These are phyloP conservation scores for Trichechus manatus DNA, from an alignment of 2,113 vertebrate species.

Conservation along the genomic window DNA sequence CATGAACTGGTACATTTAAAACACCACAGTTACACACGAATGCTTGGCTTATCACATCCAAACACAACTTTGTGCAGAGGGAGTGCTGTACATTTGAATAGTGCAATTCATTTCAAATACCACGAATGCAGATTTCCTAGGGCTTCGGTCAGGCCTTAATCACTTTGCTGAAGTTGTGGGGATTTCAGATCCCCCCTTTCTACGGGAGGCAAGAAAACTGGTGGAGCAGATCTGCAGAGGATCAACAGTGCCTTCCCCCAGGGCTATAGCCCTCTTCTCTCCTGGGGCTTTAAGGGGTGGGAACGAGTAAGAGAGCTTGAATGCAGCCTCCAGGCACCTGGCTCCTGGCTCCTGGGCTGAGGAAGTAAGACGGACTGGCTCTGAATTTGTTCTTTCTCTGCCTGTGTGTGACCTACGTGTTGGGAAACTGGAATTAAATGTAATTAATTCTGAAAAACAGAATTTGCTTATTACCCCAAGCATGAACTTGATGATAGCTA, in stretches of 20 bases:
- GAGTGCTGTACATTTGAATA: background rate
- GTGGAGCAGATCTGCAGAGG: conserved; percentile 42
- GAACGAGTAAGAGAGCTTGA: conserved; percentile 15
- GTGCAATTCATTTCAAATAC: background rate
- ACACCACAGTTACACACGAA: conserved; percentile 9
- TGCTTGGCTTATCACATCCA: conserved; percentile 20
- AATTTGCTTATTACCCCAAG: conserved; percentile 59
- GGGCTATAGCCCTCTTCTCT: background rate
- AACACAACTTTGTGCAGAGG: conserved; percentile 48
- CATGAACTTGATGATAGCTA: conserved; percentile 67
- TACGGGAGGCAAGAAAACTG: background rate
- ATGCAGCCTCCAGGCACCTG: background rate
- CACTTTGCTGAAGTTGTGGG: conserved; percentile 19
- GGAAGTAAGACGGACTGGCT: conserved; percentile 5
- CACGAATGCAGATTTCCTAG: conserved; percentile 15
- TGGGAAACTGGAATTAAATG: conserved; percentile 55
- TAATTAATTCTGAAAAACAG: conserved; percentile 70
- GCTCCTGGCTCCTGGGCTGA: background rate
- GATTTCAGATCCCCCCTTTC: background rate
- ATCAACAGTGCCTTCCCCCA: background rate
- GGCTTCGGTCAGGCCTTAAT: conserved; percentile 27
- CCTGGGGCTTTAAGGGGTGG: background rate
- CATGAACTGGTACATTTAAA: conserved; percentile 39
- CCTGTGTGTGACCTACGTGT: conserved; percentile 57
- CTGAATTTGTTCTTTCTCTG: conserved; percentile 37